Percentiles rank a stretch among this genome's conserved stretches.
Evolutionary conservation across 2,797 vertebrate species (phyloP).

Genomic region (Leptodactylus fallax): DNA sequence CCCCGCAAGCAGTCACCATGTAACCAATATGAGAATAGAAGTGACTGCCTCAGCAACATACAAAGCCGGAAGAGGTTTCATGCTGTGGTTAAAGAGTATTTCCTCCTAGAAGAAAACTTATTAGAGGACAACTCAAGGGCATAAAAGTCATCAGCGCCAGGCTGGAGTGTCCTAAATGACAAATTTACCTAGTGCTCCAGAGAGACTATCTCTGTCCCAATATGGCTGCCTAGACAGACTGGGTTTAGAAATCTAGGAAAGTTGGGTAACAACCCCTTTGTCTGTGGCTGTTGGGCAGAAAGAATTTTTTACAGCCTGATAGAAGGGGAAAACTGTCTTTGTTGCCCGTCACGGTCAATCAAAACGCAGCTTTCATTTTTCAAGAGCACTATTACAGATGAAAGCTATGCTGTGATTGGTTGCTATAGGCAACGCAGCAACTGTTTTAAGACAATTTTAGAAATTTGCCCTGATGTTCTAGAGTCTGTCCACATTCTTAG

Average conservation of each 20-base stretch:
- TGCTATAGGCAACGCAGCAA: no score
- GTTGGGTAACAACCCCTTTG: background rate
- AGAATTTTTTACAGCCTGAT: no score
- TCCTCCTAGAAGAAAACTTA: background rate
- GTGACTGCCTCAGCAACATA: background rate
- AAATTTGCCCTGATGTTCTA: background rate
- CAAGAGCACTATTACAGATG: no score
- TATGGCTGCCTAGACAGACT: background rate
- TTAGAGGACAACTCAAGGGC: no score
- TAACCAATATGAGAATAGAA: constrained; percentile 1
- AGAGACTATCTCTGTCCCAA: background rate
- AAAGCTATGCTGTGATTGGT: no score
- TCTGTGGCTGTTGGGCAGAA: no score
- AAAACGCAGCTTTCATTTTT: no score
- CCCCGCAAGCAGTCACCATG: background rate
- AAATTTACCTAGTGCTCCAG: background rate
- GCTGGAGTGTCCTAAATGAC: background rate
- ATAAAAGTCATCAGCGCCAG: no score
- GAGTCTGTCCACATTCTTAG: background rate
- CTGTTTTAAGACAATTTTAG: no score
- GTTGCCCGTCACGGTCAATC: no score
- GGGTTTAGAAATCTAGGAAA: background rate
- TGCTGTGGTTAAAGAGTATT: background rate
- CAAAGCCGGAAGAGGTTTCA: background rate
- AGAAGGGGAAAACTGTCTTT: no score